These are phyloP conservation scores for Microcebus tavaratra DNA, from an alignment of 2,113 vertebrate species.

Conservation along the genomic window DNA sequence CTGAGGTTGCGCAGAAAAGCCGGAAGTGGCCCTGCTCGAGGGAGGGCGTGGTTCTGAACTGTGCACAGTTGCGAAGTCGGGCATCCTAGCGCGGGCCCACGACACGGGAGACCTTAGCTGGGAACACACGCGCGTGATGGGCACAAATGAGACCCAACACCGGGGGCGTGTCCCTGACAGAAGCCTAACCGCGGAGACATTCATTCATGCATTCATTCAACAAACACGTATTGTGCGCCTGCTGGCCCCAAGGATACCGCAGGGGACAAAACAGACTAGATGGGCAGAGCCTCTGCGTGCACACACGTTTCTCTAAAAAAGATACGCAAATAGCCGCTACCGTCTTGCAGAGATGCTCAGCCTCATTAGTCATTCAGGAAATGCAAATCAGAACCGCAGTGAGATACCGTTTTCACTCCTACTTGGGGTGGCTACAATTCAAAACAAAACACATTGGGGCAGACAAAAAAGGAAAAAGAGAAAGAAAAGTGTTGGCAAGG, in stretches of 20 bases:
- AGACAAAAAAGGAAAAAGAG: neutral
- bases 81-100: neutral
- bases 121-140: neutral
- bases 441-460: neutral
- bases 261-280: neutral
- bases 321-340: neutral
- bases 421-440: neutral
- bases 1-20: accelerated
- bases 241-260: no score
- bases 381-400: neutral
- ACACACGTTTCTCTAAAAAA: no score
- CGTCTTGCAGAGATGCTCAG: neutral
- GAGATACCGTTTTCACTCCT: no score
- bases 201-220: neutral
- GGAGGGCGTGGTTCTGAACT: neutral
- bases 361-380: neutral
- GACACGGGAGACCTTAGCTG: neutral
- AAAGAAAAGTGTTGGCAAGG: neutral
- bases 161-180: neutral
- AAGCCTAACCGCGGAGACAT: neutral
- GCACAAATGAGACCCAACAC: neutral
- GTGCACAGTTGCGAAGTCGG: no score
- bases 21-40: neutral
- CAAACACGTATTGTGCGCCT: neutral
- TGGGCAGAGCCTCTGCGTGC: no score